Evolutionary conservation across 2,888 invertebrate genomes (phyloP).

Genomic region (Thyatira batis): DNA sequence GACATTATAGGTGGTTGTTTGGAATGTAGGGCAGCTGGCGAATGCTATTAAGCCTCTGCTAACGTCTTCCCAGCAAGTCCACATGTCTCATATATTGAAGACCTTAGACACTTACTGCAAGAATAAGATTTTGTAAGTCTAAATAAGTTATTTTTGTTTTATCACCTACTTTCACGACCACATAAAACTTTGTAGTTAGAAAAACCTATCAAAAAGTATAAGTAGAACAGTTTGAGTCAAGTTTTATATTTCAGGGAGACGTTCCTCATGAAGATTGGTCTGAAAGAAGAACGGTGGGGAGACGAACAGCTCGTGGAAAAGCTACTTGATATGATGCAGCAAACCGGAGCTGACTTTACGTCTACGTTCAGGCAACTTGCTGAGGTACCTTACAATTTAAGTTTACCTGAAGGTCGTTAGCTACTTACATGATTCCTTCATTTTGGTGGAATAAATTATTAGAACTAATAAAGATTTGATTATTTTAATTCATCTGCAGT

Average conservation of each 20-base stretch:
- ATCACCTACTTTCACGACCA: too few species aligned
- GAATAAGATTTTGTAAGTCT: conserved; percentile 72
- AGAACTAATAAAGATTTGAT: too few species aligned
- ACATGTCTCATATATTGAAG: conserved; percentile 70
- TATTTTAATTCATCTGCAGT: too few species aligned
- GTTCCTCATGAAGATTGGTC: conserved; percentile 81
- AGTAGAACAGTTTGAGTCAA: too few species aligned
- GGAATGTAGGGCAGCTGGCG: conserved; percentile 84
- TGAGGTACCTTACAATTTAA: too few species aligned
- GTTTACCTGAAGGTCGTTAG: too few species aligned
- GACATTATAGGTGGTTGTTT: conserved; percentile 73
- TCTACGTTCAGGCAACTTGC: conserved; percentile 82
- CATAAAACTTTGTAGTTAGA: too few species aligned
- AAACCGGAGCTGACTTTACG: conserved; percentile 85
- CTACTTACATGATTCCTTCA: not conserved
- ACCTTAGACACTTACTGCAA: conserved; percentile 75
- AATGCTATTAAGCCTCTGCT: conserved; percentile 80
- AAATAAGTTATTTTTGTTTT: conserved; percentile 1
- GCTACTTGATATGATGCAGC: conserved; percentile 84
- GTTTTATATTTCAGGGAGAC: conserved; percentile 51
- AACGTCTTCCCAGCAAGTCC: conserved; percentile 66
- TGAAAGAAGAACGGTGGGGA: conserved; percentile 72
- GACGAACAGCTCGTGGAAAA: conserved; percentile 76
- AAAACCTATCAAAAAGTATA: too few species aligned
- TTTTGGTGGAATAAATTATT: not conserved